phyloP scores from a whole-genome alignment of 1,140 invertebrate species.

The Pseudobourletiella spinata region DNA sequence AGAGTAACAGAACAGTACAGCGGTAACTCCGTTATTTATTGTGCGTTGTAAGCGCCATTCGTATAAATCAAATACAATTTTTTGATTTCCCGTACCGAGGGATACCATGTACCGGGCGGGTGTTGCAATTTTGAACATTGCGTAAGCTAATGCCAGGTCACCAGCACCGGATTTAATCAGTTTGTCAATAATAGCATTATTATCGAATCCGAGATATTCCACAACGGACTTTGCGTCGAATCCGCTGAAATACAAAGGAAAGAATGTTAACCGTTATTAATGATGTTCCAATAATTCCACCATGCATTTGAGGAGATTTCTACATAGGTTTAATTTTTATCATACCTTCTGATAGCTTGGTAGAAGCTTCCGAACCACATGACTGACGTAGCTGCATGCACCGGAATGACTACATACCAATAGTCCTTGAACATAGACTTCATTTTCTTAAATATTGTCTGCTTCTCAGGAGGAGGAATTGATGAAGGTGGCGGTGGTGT shows the following conservation, averaged over 20 bases:
- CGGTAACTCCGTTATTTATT: not conserved
- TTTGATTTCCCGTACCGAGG: conserved; percentile 52
- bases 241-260: conserved; percentile 52
- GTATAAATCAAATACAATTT: conserved; percentile 8
- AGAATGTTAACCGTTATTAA: conserved; percentile 36
- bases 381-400: conserved; percentile 74
- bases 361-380: conserved; percentile 83
- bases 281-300: conserved; percentile 22
- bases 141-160: conserved; percentile 74
- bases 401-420: conserved; percentile 80
- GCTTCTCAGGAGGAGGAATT: conserved; percentile 40
- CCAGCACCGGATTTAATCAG: conserved; percentile 68
- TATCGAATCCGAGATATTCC: conserved; percentile 61
- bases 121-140: conserved; percentile 82
- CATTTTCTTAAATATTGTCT: conserved; percentile 68
- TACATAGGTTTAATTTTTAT: not conserved
- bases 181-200: conserved; percentile 63
- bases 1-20: not conserved
- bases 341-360: conserved; percentile 69
- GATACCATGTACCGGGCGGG: conserved; percentile 86
- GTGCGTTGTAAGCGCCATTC: not conserved
- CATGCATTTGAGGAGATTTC: not conserved
- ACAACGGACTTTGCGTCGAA: conserved; percentile 71
- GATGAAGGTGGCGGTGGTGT: not conserved
- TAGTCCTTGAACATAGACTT: conserved; percentile 87